Conservation (phyloP, 2,113 vertebrate genomes). For the Vidua chalybeata region DNA sequence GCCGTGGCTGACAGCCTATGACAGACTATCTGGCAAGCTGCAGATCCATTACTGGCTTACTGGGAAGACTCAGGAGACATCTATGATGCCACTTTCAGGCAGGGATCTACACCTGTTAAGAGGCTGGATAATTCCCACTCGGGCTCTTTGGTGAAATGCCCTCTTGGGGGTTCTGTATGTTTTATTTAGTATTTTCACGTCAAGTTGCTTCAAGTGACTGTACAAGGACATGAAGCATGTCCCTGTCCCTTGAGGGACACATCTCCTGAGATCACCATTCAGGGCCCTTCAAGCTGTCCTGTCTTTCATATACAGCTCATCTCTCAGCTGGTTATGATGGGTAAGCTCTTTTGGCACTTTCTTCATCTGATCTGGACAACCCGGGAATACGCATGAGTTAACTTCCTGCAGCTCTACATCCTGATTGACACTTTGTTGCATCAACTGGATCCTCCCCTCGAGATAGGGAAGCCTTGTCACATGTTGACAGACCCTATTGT, state of each 20-base stretch:
- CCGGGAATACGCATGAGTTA: constrained; percentile 40
- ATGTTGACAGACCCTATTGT: constrained; percentile 1
- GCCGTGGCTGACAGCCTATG: constrained; percentile 54
- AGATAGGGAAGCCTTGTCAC: constrained; percentile 35
- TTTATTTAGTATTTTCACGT: constrained; percentile 41
- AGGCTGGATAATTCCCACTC: constrained; percentile 39
- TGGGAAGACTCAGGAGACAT: constrained; percentile 50
- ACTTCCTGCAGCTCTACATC: constrained; percentile 6
- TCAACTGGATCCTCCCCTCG: not conserved
- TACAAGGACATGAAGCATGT: constrained; percentile 43
- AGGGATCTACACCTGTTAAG: constrained; percentile 37
- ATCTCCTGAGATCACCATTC: constrained; percentile 27
- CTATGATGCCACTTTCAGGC: constrained; percentile 38
- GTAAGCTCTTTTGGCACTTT: constrained; percentile 45
- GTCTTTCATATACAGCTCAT: constrained; percentile 25
- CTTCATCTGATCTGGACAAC: constrained; percentile 37
- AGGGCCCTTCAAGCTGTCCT: constrained; percentile 41
- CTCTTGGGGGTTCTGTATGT: constrained; percentile 44
- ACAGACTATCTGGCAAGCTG: constrained; percentile 54
- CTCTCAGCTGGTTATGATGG: constrained; percentile 37
- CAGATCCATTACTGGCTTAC: constrained; percentile 34
- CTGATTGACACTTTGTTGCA: constrained; percentile 5
- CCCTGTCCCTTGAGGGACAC: constrained; percentile 37
- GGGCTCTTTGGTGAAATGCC: not conserved
- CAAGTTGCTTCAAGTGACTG: constrained; percentile 42